phyloP scores from a whole-genome alignment of 2,113 vertebrate genomes.

The Ancistrus triradiatus region DNA sequence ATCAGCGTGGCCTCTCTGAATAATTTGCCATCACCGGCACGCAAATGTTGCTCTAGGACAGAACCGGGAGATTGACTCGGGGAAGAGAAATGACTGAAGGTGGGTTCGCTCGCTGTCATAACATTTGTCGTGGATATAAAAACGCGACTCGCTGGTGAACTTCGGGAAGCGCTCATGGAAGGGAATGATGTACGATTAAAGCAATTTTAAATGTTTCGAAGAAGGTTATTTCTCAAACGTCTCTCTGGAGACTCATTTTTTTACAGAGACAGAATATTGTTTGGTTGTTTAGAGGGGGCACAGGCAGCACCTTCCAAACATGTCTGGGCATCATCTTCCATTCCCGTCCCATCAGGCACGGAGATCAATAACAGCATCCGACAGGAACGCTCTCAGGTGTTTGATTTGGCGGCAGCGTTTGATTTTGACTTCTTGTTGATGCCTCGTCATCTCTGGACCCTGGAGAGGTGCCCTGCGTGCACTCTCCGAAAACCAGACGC shows the following conservation, averaged over 20 bases:
- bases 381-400: slow-evolving; percentile 38
- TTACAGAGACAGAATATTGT: not conserved
- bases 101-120: not conserved
- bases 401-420: slow-evolving; percentile 35
- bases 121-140: slow-evolving; percentile 1
- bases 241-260: not conserved
- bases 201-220: not conserved
- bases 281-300: too few relatives aligned
- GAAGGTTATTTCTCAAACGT: not conserved
- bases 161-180: not conserved
- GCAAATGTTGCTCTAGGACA: slow-evolving; percentile 21
- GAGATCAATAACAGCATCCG: slow-evolving; percentile 38
- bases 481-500: slow-evolving; percentile 26
- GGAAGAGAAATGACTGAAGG: slow-evolving; percentile 17
- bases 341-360: slow-evolving; percentile 37
- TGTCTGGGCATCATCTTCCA: slow-evolving; percentile 34
- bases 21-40: slow-evolving; percentile 26
- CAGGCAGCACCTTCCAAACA: slow-evolving; percentile 22
- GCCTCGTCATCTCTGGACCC: slow-evolving; percentile 10
- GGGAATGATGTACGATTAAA: not conserved
- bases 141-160: not conserved
- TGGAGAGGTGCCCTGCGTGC: slow-evolving; percentile 3
- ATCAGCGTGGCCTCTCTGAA: slow-evolving; percentile 22
- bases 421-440: slow-evolving; percentile 20
- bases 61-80: slow-evolving; percentile 16